phyloP scores from a whole-genome alignment of 2,888 invertebrate genomes.

The Mechanitis mazaeus region DNA sequence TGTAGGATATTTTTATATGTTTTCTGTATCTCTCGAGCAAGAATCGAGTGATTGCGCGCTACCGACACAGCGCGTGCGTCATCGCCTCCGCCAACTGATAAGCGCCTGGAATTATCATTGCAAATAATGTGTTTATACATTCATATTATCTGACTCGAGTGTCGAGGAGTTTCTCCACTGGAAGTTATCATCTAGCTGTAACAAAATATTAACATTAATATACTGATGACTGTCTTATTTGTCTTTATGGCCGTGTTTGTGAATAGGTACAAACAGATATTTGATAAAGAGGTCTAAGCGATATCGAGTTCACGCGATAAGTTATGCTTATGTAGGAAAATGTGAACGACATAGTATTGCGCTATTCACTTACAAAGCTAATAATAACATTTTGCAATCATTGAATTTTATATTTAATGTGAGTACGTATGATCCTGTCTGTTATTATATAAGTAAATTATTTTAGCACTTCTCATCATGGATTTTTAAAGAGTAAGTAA shows the following conservation, averaged over 20 bases:
- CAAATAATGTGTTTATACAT: conserved; percentile 71
- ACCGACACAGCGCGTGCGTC: conserved; percentile 67
- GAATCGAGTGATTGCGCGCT: conserved; percentile 50
- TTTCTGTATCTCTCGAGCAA: conserved; percentile 41
- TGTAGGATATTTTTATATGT: conserved; percentile 3
- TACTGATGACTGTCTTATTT: conserved; percentile 54
- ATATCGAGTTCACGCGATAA: conserved; percentile 69
- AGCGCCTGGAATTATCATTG: conserved; percentile 73
- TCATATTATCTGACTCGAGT: conserved; percentile 53
- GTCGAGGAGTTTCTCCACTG: conserved; percentile 54
- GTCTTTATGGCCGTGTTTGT: conserved; percentile 41
- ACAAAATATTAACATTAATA: conserved; percentile 46
- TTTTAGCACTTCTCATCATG: conserved; percentile 3
- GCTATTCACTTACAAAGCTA: conserved; percentile 8
- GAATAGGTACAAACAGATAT: conserved; percentile 39
- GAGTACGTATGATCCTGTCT: neutral
- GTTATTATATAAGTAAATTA: conserved; percentile 1
- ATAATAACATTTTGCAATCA: conserved; percentile 7
- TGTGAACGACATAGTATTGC: conserved; percentile 36
- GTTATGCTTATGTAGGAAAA: conserved; percentile 61
- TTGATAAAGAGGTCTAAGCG: conserved; percentile 68
- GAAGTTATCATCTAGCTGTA: conserved; percentile 47
- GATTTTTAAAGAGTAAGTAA: conserved; percentile 7
- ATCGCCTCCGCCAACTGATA: conserved; percentile 71
- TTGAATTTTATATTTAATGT: neutral